Base-by-base conservation (phyloP, 2,113 vertebrate species). In the Narcine bancroftii region DNA sequence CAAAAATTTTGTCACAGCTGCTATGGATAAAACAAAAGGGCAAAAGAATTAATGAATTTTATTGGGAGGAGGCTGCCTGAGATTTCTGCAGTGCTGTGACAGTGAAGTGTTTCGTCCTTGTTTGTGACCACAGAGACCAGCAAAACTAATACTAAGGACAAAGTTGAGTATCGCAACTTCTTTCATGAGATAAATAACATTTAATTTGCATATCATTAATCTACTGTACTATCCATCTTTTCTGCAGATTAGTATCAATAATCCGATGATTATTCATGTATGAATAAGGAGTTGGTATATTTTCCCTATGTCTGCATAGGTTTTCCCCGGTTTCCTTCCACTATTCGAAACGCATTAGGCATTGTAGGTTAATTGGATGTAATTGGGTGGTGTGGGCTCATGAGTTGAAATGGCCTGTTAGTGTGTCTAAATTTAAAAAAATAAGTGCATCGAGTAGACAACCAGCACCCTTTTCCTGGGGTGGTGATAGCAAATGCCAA, bases 1-100 rank as follows among this genome's bases (percentile, higher is more conserved):
- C 29, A 69, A 69, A 91, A 91, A 91, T 10, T 53, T 69, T 71
- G 42, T 47, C 63, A 45, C 89, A 91, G 65, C 42, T 91, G 89
- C 63, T 33, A 69, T 71, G 89, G 60, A 42, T 66, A 69, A 91
- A 91, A 47, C 39, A 69, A 91, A 91, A 47, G 24, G 63, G 65
- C 42, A 47, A 24, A 45, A 42, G 63, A 91, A 91, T 69, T 91
- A 13, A 71, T 71, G 69, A 71, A 91, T 91, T 91, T 65, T 29
- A 33, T 69, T 42, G 36, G 69, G 89, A 91, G 69, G 65, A 45
- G 26, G 39, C 89, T 47, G 87, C 42, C 87, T 66, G 85, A 66
- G 87, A 89, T 45, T 66, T 89, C 36, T 63, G 45, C 87, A 89
- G 63, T 42, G 42, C 89, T 69, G 42, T 6, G 65, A 29, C 39